Conservation (phyloP, 2,888 invertebrate genomes). For the Parapristionchus giblindavisi region DNA sequence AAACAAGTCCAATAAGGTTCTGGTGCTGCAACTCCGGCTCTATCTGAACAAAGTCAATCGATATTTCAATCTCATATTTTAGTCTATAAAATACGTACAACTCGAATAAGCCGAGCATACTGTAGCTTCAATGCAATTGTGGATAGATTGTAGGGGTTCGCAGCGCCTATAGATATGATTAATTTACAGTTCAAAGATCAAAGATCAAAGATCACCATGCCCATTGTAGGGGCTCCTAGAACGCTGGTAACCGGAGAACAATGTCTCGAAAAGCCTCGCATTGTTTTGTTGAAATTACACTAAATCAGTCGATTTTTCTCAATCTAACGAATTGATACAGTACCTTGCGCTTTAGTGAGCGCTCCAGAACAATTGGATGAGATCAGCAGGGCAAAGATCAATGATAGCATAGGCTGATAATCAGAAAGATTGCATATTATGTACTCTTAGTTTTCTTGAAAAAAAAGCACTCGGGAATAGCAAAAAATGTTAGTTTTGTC, state of each 20-base stretch:
- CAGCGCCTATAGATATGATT: too few relatives aligned
- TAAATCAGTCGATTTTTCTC: not conserved
- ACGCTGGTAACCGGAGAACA: slow-evolving; percentile 12
- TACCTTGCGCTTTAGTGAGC: not conserved
- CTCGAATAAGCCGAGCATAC: slow-evolving; percentile 28
- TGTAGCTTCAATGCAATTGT: slow-evolving; percentile 3
- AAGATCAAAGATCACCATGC: not conserved
- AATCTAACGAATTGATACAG: not conserved
- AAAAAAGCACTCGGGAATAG: too few relatives aligned
- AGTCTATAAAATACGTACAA: too few relatives aligned
- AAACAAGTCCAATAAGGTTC: slow-evolving; percentile 5
- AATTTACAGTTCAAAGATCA: too few relatives aligned
- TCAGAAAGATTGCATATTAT: too few relatives aligned
- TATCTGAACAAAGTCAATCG: not conserved
- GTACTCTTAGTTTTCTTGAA: too few relatives aligned
- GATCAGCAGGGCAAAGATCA: too few relatives aligned
- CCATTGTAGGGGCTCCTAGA: slow-evolving; percentile 30
- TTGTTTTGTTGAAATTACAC: slow-evolving; percentile 18
- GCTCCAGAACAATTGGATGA: too few relatives aligned
- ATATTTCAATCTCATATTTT: not conserved
- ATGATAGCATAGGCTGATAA: too few relatives aligned
- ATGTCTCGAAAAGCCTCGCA: not conserved
- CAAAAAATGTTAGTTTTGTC: too few relatives aligned
- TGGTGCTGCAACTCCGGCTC: slow-evolving; percentile 30
- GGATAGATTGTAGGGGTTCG: not conserved